phyloP scores from a whole-genome alignment of 2,888 invertebrate species.

The Cyrtodaria siliqua region DNA sequence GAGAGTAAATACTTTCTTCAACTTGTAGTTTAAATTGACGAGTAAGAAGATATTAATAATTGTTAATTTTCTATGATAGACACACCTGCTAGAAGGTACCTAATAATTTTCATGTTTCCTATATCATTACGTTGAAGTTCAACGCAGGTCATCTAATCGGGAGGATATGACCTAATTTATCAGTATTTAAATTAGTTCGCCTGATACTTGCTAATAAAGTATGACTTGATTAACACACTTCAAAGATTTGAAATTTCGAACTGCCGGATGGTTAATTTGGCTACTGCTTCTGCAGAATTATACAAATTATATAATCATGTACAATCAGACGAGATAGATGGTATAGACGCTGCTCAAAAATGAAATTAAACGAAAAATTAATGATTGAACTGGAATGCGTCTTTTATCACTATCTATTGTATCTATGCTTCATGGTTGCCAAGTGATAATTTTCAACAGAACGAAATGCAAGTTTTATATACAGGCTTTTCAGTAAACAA shows the following conservation, averaged over 20 bases:
- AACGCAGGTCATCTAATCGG: conserved; percentile 17
- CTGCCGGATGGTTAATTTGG: conserved; percentile 41
- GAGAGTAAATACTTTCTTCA: too few species aligned
- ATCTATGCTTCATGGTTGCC: background rate
- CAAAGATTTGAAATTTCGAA: conserved; percentile 18
- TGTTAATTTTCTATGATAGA: conserved; percentile 7
- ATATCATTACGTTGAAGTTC: conserved; percentile 24
- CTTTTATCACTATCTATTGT: too few species aligned
- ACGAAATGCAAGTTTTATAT: background rate
- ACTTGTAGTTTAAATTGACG: too few species aligned
- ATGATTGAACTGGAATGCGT: too few species aligned
- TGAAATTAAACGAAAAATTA: background rate
- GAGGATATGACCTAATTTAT: conserved; percentile 37
- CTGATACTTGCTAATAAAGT: conserved; percentile 44
- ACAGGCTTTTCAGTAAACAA: too few species aligned
- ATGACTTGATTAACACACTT: conserved; percentile 48
- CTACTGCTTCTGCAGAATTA: conserved; percentile 48
- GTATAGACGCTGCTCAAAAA: conserved; percentile 9
- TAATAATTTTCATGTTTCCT: conserved; percentile 34
- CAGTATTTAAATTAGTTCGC: background rate
- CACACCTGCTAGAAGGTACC: conserved; percentile 24
- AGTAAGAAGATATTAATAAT: conserved; percentile 14
- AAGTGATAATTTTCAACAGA: conserved; percentile 1
- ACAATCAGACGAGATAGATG: conserved; percentile 5
- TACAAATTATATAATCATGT: conserved; percentile 19